Percentiles rank a stretch among this genome's conserved stretches.
phyloP scores from a whole-genome alignment of 2,113 vertebrate genomes.

The Tupaia tana region DNA sequence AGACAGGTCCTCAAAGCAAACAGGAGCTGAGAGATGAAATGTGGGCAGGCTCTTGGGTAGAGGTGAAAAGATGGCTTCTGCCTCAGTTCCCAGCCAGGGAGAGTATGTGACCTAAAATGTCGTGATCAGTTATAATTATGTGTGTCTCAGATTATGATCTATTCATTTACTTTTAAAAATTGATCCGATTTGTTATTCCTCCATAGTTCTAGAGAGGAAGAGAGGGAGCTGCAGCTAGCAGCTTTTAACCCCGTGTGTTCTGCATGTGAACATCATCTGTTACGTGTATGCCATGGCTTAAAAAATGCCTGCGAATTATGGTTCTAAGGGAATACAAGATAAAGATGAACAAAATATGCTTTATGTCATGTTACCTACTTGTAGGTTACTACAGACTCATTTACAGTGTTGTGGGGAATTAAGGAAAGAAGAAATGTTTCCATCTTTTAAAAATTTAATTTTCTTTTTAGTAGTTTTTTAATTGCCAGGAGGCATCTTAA shows the following conservation, averaged over 20 bases:
- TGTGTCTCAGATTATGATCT: neutral
- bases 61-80: neutral
- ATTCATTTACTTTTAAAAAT: neutral
- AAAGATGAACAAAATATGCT: neutral
- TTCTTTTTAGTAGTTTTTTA: no score
- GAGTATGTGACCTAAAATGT: neutral
- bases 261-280: neutral
- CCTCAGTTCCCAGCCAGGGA: neutral
- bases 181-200: neutral
- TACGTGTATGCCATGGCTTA: neutral
- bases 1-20: neutral
- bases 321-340: neutral
- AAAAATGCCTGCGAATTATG: neutral
- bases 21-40: neutral
- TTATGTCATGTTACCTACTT: neutral
- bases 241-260: no score
- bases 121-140: neutral
- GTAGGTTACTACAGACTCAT: conserved; percentile 18
- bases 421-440: neutral
- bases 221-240: neutral
- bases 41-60: neutral
- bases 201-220: neutral
- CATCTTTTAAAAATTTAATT: no score
- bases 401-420: neutral
- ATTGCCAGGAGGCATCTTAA: no score